These are phyloP conservation scores for Zonotrichia albicollis DNA, from an alignment of 2,797 vertebrate genomes.

Conservation along the genomic window DNA sequence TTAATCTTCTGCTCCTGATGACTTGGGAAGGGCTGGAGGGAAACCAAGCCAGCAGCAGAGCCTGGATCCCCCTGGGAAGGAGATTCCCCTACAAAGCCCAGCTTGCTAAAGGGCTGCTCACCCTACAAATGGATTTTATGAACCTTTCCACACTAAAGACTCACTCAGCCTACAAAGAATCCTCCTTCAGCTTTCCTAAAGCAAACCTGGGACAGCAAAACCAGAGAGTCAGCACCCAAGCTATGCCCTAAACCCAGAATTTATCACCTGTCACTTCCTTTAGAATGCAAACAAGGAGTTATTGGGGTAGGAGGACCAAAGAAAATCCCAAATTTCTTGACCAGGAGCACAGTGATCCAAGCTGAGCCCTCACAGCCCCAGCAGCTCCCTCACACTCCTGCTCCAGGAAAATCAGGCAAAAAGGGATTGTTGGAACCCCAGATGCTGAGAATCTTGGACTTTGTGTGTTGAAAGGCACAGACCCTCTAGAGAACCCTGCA, in stretches of 20 bases:
- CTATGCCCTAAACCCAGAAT: background rate
- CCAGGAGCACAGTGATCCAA: background rate
- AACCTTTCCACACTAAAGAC: background rate
- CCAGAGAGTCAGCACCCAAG: background rate
- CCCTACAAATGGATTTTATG: background rate
- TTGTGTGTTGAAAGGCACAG: background rate
- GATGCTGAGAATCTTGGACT: background rate
- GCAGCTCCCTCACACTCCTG: background rate
- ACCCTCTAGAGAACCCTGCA: background rate
- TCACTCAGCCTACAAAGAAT: background rate
- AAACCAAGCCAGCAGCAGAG: background rate
- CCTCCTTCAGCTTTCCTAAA: background rate
- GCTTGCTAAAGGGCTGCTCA: background rate
- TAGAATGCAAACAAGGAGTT: rapidly evolving
- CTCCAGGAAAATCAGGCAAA: background rate
- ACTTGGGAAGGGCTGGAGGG: background rate
- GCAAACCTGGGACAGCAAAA: background rate
- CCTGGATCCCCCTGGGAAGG: background rate
- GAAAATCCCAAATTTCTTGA: background rate
- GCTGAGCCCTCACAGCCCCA: background rate
- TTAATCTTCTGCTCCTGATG: background rate
- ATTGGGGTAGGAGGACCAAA: too few species aligned
- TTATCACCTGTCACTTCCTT: background rate
- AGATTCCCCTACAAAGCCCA: background rate
- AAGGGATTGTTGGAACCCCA: background rate